These are phyloP conservation scores for Acestrorhynchus altus DNA, from an alignment of 2,797 vertebrate species.

Conservation along the genomic window DNA sequence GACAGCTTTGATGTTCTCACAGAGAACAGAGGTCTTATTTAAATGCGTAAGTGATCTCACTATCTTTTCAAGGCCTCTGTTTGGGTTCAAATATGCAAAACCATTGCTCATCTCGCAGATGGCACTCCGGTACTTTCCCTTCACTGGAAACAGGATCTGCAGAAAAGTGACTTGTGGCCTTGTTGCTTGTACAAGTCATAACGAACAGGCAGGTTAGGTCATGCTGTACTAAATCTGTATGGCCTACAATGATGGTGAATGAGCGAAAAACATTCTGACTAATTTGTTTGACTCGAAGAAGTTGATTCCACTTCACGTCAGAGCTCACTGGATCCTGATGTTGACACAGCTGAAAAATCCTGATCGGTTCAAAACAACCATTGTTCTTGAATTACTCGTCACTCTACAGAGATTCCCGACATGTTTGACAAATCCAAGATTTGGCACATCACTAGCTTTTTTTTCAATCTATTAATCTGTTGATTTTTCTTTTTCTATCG, in stretches of 20 bases:
- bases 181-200: background rate
- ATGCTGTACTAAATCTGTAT: background rate
- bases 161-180: too few relatives aligned
- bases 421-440: too few relatives aligned
- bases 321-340: background rate
- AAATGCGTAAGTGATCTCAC: background rate
- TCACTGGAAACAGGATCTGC: constrained; percentile 7
- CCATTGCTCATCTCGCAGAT: background rate
- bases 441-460: too few relatives aligned
- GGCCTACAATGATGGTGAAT: background rate
- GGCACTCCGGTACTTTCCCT: background rate
- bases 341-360: background rate
- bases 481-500: too few relatives aligned
- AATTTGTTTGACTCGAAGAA: background rate
- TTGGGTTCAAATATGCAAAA: background rate
- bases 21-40: background rate
- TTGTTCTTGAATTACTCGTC: too few relatives aligned
- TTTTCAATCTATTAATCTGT: too few relatives aligned
- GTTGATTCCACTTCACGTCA: background rate
- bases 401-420: too few relatives aligned
- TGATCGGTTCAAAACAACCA: too few relatives aligned
- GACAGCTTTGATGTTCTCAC: background rate
- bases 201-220: background rate
- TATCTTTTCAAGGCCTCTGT: background rate
- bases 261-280: background rate